Evolutionary conservation across 2,113 vertebrate species (phyloP).

Genomic region (Hippocampus guttulatus): DNA sequence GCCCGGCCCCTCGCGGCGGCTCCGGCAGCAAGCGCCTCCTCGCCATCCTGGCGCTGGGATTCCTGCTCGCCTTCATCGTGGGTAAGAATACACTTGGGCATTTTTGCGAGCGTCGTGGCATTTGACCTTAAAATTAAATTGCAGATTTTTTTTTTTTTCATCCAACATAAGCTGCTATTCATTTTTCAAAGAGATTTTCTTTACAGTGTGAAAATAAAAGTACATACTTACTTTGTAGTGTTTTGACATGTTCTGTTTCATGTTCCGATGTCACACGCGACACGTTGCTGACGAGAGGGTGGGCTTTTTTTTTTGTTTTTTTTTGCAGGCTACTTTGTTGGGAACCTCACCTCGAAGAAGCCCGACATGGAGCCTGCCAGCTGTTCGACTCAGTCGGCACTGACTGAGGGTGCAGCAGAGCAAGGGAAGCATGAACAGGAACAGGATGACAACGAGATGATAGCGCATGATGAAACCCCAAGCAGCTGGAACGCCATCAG

Average conservation of each 20-base stretch:
- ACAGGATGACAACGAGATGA: neutral
- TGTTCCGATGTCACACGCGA: too few relatives aligned
- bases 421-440: fast-evolving
- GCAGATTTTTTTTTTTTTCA: too few relatives aligned
- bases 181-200: too few relatives aligned
- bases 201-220: too few relatives aligned
- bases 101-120: neutral
- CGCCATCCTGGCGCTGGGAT: slow-evolving; percentile 47
- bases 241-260: too few relatives aligned
- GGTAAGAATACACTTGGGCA: slow-evolving; percentile 63
- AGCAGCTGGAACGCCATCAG: slow-evolving; percentile 72
- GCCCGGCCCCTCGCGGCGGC: slow-evolving; percentile 7
- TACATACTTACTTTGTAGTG: too few relatives aligned
- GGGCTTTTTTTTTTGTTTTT: too few relatives aligned
- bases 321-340: slow-evolving; percentile 77
- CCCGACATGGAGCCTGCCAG: neutral
- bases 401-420: fast-evolving
- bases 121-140: neutral
- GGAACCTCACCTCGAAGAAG: slow-evolving; percentile 60
- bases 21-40: slow-evolving; percentile 27
- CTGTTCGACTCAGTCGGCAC: slow-evolving; percentile 1
- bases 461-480: neutral
- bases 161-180: too few relatives aligned
- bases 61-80: slow-evolving; percentile 71
- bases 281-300: too few relatives aligned